Base-by-base conservation (phyloP, 2,113 vertebrate species). In the Prinia subflava region DNA sequence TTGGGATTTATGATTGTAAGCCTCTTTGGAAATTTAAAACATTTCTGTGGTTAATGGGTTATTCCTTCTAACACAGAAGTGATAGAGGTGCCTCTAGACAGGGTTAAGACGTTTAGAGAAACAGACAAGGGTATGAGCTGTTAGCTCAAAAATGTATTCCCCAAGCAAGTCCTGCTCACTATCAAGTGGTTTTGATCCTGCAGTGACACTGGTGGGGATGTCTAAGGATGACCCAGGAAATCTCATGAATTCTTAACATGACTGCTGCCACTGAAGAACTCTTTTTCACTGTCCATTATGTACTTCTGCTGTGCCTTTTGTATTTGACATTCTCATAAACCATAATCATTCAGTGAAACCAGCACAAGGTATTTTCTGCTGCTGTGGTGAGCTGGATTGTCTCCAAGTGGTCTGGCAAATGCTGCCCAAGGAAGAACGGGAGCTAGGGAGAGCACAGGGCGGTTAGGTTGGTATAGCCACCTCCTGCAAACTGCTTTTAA, bases 1-100 rank as follows among this genome's bases (percentile, higher is more conserved):
- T 57, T 80, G 44, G 25, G 53, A 69, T 93, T 90, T 90, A 33
- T 39, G 37, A 8, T 50, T 64, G 20, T 65, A 69, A 83, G 67
- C 49, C n/a, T 85, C 52, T 85, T 73, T 24, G 62, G 83, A 92
- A 94, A 63, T 80, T 88, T 69, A 27, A 86, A 91, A 74, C 9
- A 17, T 83, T 88, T 93, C 46, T 80, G 76, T 90, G 67, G 59
- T 86, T 90, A 35, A 13, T 41, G 39, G 37, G 28, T 83, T 50
- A 24, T 77, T 90, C 50, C n/a, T 90, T 77, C 70, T 65, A 83
- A 57, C 67, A 69, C 39, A 31, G 31, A 6, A 11, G 23, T 53
- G 59, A 25, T 69, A 62, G 59, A 37, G 73, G 41, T 90, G n/a
- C 75, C 55, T 73, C 20, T 57, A 46, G 65, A 62, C n/a, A 59